Conservation (phyloP, 2,797 vertebrate species). For the Enteromius paludinosus region DNA sequence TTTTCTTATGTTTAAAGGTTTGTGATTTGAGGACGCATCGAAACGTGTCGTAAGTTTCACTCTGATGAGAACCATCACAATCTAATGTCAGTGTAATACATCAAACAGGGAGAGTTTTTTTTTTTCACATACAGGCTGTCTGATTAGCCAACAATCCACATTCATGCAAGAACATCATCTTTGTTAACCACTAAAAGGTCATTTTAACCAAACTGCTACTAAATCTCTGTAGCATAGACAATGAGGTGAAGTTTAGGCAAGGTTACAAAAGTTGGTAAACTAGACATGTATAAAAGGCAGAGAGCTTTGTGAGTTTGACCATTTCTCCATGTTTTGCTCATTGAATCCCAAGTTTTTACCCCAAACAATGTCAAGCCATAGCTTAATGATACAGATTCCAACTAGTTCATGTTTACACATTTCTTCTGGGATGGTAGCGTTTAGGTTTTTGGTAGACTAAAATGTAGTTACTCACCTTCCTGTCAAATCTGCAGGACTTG, state of each 20-base stretch:
- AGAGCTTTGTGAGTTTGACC: constrained; percentile 6
- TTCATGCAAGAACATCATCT: background rate
- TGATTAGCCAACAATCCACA: background rate
- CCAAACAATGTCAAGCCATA: background rate
- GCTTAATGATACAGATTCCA: background rate
- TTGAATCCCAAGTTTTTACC: background rate
- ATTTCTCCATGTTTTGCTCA: background rate
- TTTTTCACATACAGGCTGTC: background rate
- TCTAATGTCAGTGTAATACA: constrained; percentile 6
- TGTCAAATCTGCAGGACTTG: background rate
- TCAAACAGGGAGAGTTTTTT: background rate
- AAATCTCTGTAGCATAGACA: background rate
- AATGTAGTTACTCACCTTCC: background rate
- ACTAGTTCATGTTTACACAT: background rate
- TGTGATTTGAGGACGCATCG: constrained; percentile 32
- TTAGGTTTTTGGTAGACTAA: background rate
- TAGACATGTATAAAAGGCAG: background rate
- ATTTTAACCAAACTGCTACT: constrained; percentile 9
- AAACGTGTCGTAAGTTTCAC: constrained; percentile 2
- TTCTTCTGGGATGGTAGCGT: background rate
- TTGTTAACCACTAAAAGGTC: constrained; percentile 4
- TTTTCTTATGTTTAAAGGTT: constrained; percentile 27
- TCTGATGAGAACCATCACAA: constrained; percentile 12
- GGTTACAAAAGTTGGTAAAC: constrained; percentile 10
- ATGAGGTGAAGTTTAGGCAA: background rate